Evolutionary conservation across 2,888 invertebrate species (phyloP).

Genomic region (Cephus sareptanus): DNA sequence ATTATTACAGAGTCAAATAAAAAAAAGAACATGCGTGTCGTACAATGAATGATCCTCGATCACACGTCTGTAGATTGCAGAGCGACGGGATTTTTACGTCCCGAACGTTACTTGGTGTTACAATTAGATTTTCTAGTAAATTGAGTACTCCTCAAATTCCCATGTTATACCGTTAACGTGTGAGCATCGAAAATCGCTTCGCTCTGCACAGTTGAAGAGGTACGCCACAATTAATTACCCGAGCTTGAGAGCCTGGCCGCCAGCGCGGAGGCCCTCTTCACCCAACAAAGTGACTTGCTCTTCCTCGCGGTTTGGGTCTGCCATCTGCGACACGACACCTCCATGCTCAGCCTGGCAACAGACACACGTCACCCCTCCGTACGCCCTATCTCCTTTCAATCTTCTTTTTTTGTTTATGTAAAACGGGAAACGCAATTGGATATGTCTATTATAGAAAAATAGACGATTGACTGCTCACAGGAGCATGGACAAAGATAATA

Average conservation of each 20-base stretch:
- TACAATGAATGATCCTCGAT: conserved; percentile 51
- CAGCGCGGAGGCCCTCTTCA: conserved; percentile 94
- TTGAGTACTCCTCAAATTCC: not conserved
- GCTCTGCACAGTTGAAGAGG: conserved; percentile 47
- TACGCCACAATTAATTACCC: conserved; percentile 81
- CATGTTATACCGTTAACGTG: not conserved
- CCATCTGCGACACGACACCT: conserved; percentile 87
- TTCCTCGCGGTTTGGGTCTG: conserved; percentile 95
- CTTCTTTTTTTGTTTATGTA: conserved; percentile 16
- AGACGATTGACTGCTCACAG: not conserved
- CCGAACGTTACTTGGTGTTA: not conserved
- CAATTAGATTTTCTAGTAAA: not conserved
- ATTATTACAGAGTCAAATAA: conserved; percentile 31
- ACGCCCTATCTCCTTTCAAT: conserved; percentile 58
- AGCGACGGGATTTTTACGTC: conserved; percentile 42
- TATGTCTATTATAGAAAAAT: not conserved
- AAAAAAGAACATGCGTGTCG: conserved; percentile 40
- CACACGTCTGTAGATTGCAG: conserved; percentile 47
- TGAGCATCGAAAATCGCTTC: conserved; percentile 34
- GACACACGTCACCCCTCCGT: conserved; percentile 67
- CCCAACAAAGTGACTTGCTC: conserved; percentile 96
- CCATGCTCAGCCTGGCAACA: conserved; percentile 79
- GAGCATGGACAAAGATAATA: not conserved
- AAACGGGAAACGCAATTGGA: not conserved
- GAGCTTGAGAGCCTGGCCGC: conserved; percentile 96